These are phyloP conservation scores for Ascaphus truei DNA, from an alignment of 2,113 vertebrate genomes.

Conservation along the genomic window DNA sequence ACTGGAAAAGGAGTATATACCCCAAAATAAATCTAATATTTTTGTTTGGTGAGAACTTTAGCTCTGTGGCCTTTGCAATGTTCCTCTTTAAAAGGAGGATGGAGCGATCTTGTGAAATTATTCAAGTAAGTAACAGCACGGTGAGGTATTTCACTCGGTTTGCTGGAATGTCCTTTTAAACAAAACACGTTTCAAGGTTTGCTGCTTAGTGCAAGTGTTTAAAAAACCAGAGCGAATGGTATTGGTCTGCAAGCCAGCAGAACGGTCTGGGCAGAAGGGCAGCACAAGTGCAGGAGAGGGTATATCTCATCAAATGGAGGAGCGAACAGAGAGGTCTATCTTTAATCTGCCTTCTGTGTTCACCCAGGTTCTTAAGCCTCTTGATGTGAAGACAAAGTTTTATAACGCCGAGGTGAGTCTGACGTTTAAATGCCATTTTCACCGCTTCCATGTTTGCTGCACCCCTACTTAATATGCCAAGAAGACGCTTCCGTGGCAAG, in stretches of 20 bases:
- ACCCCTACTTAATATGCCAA: no score
- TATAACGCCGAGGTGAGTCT: constrained; percentile 93
- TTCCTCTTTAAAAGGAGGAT: no score
- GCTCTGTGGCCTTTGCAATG: no score
- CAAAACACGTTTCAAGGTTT: neutral
- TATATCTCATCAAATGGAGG: constrained; percentile 39
- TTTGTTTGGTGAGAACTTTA: no score
- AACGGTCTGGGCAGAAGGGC: neutral
- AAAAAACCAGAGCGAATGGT: neutral
- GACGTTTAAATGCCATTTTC: neutral
- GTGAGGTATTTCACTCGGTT: neutral
- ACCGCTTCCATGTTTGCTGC: no score
- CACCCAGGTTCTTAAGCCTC: constrained; percentile 90
- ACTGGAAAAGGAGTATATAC: no score
- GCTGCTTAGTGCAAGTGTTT: neutral
- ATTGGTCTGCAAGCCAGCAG: neutral
- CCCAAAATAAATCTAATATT: no score
- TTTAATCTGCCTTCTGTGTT: constrained; percentile 71
- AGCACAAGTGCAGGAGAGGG: neutral
- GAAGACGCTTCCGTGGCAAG: no score
- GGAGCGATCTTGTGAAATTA: neutral
- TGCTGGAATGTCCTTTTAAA: neutral
- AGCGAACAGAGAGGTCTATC: constrained; percentile 44
- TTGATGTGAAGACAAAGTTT: constrained; percentile 99
- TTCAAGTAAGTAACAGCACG: neutral